These are phyloP conservation scores for Drosophila sechellia DNA, from an alignment of 1,140 invertebrate species.

Conservation along the genomic window DNA sequence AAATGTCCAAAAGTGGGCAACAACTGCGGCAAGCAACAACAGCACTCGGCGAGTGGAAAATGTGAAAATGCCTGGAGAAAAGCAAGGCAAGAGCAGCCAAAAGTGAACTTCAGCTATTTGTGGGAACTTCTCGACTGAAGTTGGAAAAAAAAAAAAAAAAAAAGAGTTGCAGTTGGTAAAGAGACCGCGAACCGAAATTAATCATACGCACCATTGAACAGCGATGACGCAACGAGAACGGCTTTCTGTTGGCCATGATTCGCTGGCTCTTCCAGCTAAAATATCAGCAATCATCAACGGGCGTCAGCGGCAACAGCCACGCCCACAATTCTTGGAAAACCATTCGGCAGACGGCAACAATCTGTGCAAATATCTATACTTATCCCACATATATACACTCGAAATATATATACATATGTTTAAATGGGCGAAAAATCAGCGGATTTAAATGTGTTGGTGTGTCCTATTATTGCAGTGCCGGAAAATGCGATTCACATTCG, in stretches of 20 bases:
- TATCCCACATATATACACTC: conserved; percentile 11
- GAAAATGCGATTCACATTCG: conserved; percentile 37
- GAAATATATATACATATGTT: not conserved
- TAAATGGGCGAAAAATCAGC: not conserved
- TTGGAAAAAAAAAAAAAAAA: conserved; percentile 6
- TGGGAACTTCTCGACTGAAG: conserved; percentile 62
- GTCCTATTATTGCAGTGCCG: conserved; percentile 40
- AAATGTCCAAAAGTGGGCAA: conserved; percentile 81
- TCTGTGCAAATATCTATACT: conserved; percentile 68
- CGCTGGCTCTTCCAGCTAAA: conserved; percentile 57
- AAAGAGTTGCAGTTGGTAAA: conserved; percentile 7
- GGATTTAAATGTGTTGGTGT: conserved; percentile 1
- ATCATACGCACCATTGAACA: conserved; percentile 80
- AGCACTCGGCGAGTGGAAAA: conserved; percentile 65
- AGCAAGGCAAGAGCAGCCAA: conserved; percentile 60
- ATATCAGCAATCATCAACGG: conserved; percentile 27
- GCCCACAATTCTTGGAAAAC: conserved; percentile 67
- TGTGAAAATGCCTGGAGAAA: conserved; percentile 79
- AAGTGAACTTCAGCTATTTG: conserved; percentile 60
- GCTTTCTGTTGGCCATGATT: conserved; percentile 52
- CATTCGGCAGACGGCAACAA: conserved; percentile 42
- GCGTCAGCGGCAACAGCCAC: conserved; percentile 22
- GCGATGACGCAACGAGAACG: conserved; percentile 64
- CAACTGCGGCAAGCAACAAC: conserved; percentile 55
- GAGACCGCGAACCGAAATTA: conserved; percentile 62